Conservation (phyloP, 2,888 invertebrate genomes). For the Seladonia tumulorum region DNA sequence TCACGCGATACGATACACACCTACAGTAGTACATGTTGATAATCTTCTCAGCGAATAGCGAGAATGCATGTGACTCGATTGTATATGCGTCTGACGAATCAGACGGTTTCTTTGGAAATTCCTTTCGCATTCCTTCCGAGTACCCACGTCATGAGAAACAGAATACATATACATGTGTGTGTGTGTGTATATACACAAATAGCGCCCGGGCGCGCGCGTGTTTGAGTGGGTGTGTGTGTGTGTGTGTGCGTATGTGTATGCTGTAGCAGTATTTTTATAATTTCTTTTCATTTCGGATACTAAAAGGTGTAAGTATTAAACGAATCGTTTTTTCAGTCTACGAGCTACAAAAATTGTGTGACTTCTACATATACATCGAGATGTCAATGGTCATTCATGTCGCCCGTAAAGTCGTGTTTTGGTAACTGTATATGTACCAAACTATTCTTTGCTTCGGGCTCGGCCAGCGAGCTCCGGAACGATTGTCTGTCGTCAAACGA, state of each 20-base stretch:
- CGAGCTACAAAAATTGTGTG: conserved; percentile 79
- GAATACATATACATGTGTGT: not conserved
- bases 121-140: conserved; percentile 10
- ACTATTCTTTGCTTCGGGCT: conserved; percentile 65
- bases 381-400: conserved; percentile 62
- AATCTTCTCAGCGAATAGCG: too few relatives aligned
- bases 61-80: too few relatives aligned
- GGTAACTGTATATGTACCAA: conserved; percentile 41
- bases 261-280: not conserved
- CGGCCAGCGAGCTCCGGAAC: conserved; percentile 80
- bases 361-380: conserved; percentile 76
- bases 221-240: not conserved
- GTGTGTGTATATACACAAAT: not conserved
- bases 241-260: not conserved
- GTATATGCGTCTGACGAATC: too few relatives aligned
- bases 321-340: conserved; percentile 69
- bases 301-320: conserved; percentile 59
- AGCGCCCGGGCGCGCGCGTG: not conserved
- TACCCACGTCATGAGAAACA: not conserved
- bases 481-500: conserved; percentile 59
- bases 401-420: conserved; percentile 53
- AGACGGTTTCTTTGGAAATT: not conserved
- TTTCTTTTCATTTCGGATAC: conserved; percentile 34
- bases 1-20: too few relatives aligned
- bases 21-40: too few relatives aligned